Evolutionary conservation across 2,888 invertebrate genomes (phyloP).

Genomic region (Hypomecis atomaria): DNA sequence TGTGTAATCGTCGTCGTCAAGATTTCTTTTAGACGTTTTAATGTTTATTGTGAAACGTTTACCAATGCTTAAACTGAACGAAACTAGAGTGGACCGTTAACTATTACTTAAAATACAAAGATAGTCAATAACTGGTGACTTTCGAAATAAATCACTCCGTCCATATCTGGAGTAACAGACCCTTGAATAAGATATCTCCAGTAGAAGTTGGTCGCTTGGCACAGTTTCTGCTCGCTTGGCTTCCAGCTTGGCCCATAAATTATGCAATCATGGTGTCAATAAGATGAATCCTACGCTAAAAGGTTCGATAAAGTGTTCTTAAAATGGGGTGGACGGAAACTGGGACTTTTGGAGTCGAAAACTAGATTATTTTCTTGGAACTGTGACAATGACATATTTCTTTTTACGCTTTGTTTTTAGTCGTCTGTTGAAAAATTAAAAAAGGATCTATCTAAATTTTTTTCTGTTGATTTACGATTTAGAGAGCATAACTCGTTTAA

Average conservation of each 20-base stretch:
- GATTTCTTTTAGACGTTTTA: too few species aligned
- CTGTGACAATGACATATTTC: background rate
- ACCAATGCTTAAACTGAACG: too few species aligned
- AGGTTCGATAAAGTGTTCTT: slow-evolving; percentile 30
- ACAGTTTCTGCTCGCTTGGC: slow-evolving; percentile 41
- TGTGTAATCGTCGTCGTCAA: too few species aligned
- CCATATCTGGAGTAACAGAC: slow-evolving; percentile 23
- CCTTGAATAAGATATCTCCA: slow-evolving; percentile 29
- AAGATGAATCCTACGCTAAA: slow-evolving; percentile 38
- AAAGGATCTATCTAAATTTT: too few species aligned
- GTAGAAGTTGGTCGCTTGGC: slow-evolving; percentile 38
- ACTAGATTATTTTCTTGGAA: slow-evolving; percentile 13
- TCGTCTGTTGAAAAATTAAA: background rate
- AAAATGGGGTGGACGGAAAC: slow-evolving; percentile 29
- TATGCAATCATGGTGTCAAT: slow-evolving; percentile 43
- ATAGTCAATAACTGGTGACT: too few species aligned
- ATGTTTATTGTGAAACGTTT: too few species aligned
- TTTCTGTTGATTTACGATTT: too few species aligned
- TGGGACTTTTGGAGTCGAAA: slow-evolving; percentile 11
- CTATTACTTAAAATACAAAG: too few species aligned
- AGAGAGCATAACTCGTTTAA: too few species aligned
- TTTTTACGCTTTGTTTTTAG: background rate
- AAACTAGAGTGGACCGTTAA: too few species aligned
- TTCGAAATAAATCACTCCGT: background rate
- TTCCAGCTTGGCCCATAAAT: slow-evolving; percentile 36